Base-by-base conservation (phyloP, 2,113 vertebrate species). In the Serilophus lunatus region DNA sequence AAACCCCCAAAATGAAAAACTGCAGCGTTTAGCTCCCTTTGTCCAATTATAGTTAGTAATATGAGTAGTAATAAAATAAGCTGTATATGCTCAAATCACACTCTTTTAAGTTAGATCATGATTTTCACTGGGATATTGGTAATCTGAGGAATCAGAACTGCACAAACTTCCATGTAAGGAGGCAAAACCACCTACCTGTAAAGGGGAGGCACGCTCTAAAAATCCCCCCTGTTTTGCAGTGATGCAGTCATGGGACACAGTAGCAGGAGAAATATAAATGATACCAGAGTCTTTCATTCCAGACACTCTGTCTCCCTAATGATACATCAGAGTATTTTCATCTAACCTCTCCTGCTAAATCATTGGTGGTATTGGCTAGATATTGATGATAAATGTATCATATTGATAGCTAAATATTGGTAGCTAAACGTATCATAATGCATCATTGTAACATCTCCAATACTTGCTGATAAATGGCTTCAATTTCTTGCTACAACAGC, bases 341-440 rank as follows among this genome's bases (percentile, higher is more conserved):
- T 78, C 92, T 93, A 96, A 91, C 75, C 54, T 96, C 86, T 95
- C 78, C 91, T 92, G 80, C 71, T 96, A 97, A 96, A 97, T 96
- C 89, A 96, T 94, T 81, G 86, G 92, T 92, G 88, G 63, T 93
- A 97, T 96, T 82, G 94, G 92, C 86, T 86, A 92, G 92, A 84
- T 97, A 97, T 95, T 96, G 97, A 94, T 97, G 92, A 96, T 94
- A 92, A 97, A 97, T 97, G 90, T 93, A 96, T 92, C 91, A 90
- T 97, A 97, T 96, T 96, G 96, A 97, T 94, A 96, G 89, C 92
- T 93, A 96, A 97, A 92, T 96, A 97, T 92, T 94, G 91, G 92
- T 96, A 95, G 95, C 93, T 96, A 96, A 97, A 94, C 81, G 92
- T 96, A 94, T 97, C 91, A 96, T 96, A 96, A 97, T 94, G 92